phyloP scores from a whole-genome alignment of 2,888 invertebrate species.

The Spisula solida region DNA sequence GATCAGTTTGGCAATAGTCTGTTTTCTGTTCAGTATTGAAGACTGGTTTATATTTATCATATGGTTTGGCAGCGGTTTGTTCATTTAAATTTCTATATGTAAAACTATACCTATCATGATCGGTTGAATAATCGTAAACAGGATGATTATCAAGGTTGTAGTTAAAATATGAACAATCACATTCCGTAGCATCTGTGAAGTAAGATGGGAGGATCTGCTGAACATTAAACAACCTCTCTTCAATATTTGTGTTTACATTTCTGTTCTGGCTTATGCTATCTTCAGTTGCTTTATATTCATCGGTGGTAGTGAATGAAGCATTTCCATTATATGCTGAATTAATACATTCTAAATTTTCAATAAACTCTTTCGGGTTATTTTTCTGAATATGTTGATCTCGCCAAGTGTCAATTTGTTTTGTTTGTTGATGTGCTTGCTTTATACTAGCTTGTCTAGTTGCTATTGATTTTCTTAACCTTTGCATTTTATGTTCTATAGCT shows the following conservation, averaged over 20 bases:
- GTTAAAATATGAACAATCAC: not conserved
- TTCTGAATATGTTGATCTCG: not conserved
- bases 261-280: not conserved
- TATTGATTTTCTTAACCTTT: not conserved
- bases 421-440: not conserved
- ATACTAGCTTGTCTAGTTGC: not conserved
- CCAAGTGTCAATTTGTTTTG: not conserved
- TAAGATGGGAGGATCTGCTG: not conserved
- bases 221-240: not conserved
- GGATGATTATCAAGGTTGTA: not conserved
- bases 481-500: not conserved
- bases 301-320: not conserved
- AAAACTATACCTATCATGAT: not conserved
- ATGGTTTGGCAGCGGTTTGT: too few species aligned
- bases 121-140: not conserved
- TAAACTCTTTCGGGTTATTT: not conserved
- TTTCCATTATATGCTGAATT: not conserved
- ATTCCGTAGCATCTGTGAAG: not conserved
- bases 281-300: not conserved
- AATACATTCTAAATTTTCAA: not conserved
- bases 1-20: too few species aligned
- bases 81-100: not conserved
- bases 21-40: too few species aligned
- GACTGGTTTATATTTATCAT: too few species aligned
- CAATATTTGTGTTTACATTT: slow-evolving; percentile 11